Evolutionary conservation across 2,888 invertebrate species (phyloP).

Genomic region (Epinotia bilunana): DNA sequence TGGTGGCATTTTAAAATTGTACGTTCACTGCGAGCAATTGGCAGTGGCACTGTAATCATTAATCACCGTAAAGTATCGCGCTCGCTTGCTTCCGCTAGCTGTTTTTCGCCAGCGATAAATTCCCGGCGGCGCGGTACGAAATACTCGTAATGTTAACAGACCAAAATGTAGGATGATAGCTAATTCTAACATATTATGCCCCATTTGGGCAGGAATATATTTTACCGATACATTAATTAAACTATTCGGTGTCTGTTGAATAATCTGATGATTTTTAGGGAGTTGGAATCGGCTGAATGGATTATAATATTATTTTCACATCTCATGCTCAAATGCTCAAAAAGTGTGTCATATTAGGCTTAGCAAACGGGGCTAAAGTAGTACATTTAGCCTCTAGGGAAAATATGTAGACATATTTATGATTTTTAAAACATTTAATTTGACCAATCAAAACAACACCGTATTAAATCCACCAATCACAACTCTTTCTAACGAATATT

Average conservation of each 20-base stretch:
- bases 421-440: no score
- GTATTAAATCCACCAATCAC: no score
- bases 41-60: constrained; percentile 16
- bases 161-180: constrained; percentile 4
- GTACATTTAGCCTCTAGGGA: no score
- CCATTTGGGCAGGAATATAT: neutral
- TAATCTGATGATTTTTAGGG: neutral
- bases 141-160: constrained; percentile 2
- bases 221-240: neutral
- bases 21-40: constrained; percentile 2
- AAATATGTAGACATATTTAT: no score
- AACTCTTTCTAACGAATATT: no score
- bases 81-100: constrained; percentile 17
- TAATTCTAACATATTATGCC: constrained; percentile 20
- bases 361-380: no score
- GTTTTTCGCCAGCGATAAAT: constrained; percentile 29
- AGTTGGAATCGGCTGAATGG: neutral
- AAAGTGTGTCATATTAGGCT: no score
- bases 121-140: neutral
- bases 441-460: no score
- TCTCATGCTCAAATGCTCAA: no score
- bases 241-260: neutral
- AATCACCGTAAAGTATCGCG: constrained; percentile 28
- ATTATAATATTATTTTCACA: no score
- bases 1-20: neutral